Evolutionary conservation across 2,113 vertebrate genomes (phyloP), one percentile per base, ranked within the genome.

Genomic region (Bubalus kerabau): DNA sequence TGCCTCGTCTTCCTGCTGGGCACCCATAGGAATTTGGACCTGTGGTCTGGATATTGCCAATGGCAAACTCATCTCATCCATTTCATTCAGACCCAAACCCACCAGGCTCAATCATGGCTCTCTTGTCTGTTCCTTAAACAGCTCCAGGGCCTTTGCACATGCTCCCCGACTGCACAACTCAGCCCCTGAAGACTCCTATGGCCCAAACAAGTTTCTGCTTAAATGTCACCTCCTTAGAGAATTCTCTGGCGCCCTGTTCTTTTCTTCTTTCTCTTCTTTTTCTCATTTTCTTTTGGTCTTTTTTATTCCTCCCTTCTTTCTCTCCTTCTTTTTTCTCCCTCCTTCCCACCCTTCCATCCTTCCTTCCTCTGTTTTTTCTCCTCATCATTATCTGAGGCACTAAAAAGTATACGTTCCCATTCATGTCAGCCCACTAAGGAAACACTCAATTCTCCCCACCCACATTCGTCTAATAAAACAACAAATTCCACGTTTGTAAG

Each of bases 131-230:
- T 36, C 24, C 82, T 36, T 43, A 48, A 40, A 56, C 9, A 30
- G 4, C 52, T 16, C 62, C 90, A 30, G 82, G 30, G 36, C 87
- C 74, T 64, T 57, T 54, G 40, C 59, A 50, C 2, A 0, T 9
- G 12, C 50, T 24, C 15, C 26, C 6, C 1, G 0, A 14, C n/a
- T 1, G 16, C 19, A 1, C 32, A 4, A 5, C 32, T n/a, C 62
- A 1, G 23, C 21, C 24, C 8, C 74, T 4, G 6, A 1, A 28
- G 74, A 6, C 17, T 52, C 3, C 26, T 2, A 1, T 0, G 8
- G 43, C 71, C 54, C 36, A 24, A 4, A 48, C 10, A 3, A 12
- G 4, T 32, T 56, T 50, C 43, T 19, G 82, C 30, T 28, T 3
- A 56, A 46, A 30, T 13, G 7, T 21, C 26, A 2, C 10, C 12